Evolutionary conservation across 1,140 invertebrate genomes (phyloP).

Genomic region (Varroa destructor): DNA sequence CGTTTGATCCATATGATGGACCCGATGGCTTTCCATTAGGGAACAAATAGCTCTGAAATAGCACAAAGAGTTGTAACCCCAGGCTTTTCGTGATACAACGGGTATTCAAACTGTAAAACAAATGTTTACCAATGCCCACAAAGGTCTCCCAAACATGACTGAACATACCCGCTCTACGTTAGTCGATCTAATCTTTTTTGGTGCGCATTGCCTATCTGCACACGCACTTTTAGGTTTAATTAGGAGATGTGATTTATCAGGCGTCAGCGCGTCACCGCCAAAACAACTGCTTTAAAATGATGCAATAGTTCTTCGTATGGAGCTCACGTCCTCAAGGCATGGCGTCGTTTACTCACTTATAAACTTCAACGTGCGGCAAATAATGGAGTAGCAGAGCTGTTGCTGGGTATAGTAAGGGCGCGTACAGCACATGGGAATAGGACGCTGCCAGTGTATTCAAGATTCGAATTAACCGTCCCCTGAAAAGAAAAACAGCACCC

Average conservation of each 20-base stretch:
- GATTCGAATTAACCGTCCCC: not conserved
- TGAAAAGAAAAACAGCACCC: not conserved
- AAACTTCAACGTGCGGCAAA: conserved; percentile 4
- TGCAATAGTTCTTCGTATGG: not conserved
- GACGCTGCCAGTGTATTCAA: conserved; percentile 2
- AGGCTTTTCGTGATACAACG: not conserved
- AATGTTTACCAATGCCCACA: not conserved
- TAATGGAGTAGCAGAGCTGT: conserved; percentile 4
- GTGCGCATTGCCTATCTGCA: conserved; percentile 1
- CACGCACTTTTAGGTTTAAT: not conserved
- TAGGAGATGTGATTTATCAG: too few species aligned
- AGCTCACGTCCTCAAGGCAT: not conserved
- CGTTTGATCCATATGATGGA: conserved; percentile 24
- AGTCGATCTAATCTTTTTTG: not conserved
- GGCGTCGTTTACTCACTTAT: not conserved
- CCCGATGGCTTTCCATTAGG: conserved; percentile 18
- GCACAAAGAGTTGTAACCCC: not conserved
- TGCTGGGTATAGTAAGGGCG: conserved; percentile 8
- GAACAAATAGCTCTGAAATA: conserved; percentile 2
- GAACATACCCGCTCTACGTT: not conserved
- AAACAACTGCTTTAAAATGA: too few species aligned
- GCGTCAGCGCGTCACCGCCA: too few species aligned
- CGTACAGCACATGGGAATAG: not conserved
- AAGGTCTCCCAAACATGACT: not conserved
- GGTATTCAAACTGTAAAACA: not conserved